phyloP scores from a whole-genome alignment of 2,797 vertebrate species.

The Sus cebifrons region DNA sequence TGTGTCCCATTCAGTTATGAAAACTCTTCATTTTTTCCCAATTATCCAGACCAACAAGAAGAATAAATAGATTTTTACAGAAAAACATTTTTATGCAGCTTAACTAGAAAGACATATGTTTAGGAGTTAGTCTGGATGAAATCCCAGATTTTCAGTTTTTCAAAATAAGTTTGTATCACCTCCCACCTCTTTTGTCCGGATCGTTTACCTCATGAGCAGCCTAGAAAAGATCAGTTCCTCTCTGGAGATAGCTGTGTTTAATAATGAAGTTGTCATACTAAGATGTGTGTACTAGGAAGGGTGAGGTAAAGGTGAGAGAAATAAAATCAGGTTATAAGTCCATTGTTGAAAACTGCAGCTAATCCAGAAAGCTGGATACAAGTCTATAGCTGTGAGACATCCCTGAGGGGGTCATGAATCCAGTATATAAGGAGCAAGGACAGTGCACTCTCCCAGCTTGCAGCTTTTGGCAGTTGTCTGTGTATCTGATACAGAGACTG shows the following conservation, averaged over 20 bases:
- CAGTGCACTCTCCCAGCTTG: neutral
- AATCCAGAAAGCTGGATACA: slow-evolving; percentile 8
- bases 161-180: neutral
- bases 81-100: neutral
- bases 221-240: neutral
- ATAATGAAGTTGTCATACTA: neutral
- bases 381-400: neutral
- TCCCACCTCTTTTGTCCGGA: neutral
- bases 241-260: slow-evolving; percentile 38
- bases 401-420: neutral
- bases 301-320: neutral
- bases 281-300: neutral
- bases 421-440: neutral
- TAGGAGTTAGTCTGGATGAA: slow-evolving; percentile 50
- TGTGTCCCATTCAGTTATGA: slow-evolving; percentile 21
- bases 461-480: neutral
- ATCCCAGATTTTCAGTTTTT: slow-evolving; percentile 50
- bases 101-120: slow-evolving; percentile 50
- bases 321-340: neutral
- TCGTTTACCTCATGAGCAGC: slow-evolving; percentile 1
- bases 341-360: neutral
- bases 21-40: neutral
- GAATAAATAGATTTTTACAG: slow-evolving; percentile 27
- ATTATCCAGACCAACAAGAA: slow-evolving; percentile 31
- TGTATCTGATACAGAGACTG: neutral